Evolutionary conservation across 1,140 invertebrate genomes (phyloP).

Genomic region (Drosophila pallidifrons): DNA sequence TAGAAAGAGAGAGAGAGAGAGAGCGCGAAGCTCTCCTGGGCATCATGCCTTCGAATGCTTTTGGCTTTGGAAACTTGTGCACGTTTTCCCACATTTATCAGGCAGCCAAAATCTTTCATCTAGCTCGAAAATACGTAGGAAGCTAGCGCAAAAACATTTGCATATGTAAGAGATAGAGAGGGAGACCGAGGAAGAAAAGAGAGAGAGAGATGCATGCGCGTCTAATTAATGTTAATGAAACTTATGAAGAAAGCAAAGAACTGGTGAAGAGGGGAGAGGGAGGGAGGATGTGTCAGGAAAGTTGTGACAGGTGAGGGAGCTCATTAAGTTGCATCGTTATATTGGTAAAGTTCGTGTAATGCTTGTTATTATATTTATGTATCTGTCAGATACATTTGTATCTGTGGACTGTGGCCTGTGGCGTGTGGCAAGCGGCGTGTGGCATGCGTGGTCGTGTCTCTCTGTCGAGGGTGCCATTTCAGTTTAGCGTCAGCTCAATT

Average conservation of each 20-base stretch:
- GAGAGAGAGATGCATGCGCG: neutral
- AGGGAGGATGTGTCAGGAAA: slow-evolving; percentile 30
- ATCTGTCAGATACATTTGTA: slow-evolving; percentile 30
- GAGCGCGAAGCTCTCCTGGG: slow-evolving; percentile 6
- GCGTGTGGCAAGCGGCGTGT: neutral
- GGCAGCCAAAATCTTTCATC: slow-evolving; percentile 56
- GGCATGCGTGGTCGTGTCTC: slow-evolving; percentile 17
- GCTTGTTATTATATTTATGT: slow-evolving; percentile 29
- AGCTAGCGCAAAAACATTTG: slow-evolving; percentile 22
- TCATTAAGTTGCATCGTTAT: slow-evolving; percentile 1
- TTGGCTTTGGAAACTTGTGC: slow-evolving; percentile 61
- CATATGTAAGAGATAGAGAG: slow-evolving; percentile 22
- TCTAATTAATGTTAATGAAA: slow-evolving; percentile 37
- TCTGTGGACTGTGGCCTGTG: slow-evolving; percentile 1
- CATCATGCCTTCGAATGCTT: slow-evolving; percentile 6
- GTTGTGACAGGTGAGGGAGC: slow-evolving; percentile 36
- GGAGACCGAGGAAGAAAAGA: neutral
- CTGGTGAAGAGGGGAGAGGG: neutral
- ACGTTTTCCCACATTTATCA: slow-evolving; percentile 78
- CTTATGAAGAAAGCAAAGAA: neutral
- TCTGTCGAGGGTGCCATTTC: slow-evolving; percentile 23
- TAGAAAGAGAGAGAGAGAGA: too few species aligned
- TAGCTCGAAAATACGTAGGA: slow-evolving; percentile 16
- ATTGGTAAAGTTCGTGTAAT: slow-evolving; percentile 21
- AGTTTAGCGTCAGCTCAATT: slow-evolving; percentile 43